A percentile compares a stretch with the other conserved stretches of the same genome.
Conservation (phyloP, 2,888 invertebrate genomes). For the Choreutis nemorana region DNA sequence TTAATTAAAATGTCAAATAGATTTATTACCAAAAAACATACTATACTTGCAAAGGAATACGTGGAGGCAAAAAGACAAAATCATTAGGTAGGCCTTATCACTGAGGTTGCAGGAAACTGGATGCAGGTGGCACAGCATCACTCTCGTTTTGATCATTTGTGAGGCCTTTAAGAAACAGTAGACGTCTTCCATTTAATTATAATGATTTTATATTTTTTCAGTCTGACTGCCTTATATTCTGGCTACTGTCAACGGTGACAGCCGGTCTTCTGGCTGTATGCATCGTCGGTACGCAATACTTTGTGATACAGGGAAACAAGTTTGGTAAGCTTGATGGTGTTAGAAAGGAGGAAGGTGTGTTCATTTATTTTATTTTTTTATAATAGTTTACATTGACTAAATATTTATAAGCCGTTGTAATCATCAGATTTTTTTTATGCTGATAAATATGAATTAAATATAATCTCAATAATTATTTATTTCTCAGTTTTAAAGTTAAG, state of each 20-base stretch:
- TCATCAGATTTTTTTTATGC: background rate
- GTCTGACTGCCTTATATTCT: constrained; percentile 71
- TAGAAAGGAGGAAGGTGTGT: constrained; percentile 60
- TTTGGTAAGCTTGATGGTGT: constrained; percentile 61
- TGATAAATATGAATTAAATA: background rate
- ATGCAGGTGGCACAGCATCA: too few species aligned
- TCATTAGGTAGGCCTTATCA: too few species aligned
- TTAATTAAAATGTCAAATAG: too few species aligned
- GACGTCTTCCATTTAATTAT: too few species aligned
- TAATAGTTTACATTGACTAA: constrained; percentile 13
- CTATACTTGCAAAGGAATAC: too few species aligned
- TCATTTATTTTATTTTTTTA: constrained; percentile 27
- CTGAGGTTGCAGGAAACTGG: too few species aligned
- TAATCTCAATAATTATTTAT: constrained; percentile 2
- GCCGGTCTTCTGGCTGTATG: constrained; percentile 70
- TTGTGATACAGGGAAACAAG: constrained; percentile 71
- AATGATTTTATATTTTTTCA: constrained; percentile 27
- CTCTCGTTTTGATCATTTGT: too few species aligned
- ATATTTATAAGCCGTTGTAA: constrained; percentile 9
- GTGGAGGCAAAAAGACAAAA: too few species aligned
- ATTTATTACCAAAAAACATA: too few species aligned
- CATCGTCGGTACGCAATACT: constrained; percentile 72
- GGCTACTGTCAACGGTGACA: constrained; percentile 72
- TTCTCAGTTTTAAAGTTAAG: constrained; percentile 4
- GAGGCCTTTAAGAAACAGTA: too few species aligned